Conservation (phyloP, 2,888 invertebrate species). For the Bombylius discolor region DNA sequence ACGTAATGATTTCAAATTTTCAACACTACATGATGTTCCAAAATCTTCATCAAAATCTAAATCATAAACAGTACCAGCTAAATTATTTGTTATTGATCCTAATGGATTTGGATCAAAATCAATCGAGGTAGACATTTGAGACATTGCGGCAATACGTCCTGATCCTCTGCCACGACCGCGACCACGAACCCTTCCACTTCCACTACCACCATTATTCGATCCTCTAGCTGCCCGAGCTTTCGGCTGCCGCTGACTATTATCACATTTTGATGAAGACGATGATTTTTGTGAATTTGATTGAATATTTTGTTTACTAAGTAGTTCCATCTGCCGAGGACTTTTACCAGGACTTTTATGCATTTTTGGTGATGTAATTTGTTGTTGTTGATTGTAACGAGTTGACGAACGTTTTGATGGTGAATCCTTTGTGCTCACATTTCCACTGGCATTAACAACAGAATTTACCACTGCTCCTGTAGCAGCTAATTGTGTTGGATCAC, state of each 20-base stretch:
- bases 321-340: slow-evolving; percentile 50
- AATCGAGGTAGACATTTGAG: slow-evolving; percentile 29
- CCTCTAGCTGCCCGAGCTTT: slow-evolving; percentile 27
- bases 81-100: slow-evolving; percentile 58
- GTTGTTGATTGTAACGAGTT: slow-evolving; percentile 23
- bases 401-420: slow-evolving; percentile 29
- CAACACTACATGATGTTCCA: slow-evolving; percentile 55
- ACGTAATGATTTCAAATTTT: slow-evolving; percentile 63
- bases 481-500: neutral
- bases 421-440: slow-evolving; percentile 16
- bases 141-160: slow-evolving; percentile 17
- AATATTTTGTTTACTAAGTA: slow-evolving; percentile 21
- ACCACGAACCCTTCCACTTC: slow-evolving; percentile 30
- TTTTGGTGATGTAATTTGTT: slow-evolving; percentile 44
- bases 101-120: slow-evolving; percentile 41
- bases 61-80: slow-evolving; percentile 78
- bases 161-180: slow-evolving; percentile 36
- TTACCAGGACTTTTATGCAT: slow-evolving; percentile 52
- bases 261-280: slow-evolving; percentile 13
- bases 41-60: slow-evolving; percentile 75
- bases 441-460: neutral
- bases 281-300: slow-evolving; percentile 1
- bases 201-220: slow-evolving; percentile 5
- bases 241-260: slow-evolving; percentile 18
- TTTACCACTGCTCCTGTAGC: neutral